Conservation (phyloP, 2,797 vertebrate genomes). For the Aphelocoma californica region DNA sequence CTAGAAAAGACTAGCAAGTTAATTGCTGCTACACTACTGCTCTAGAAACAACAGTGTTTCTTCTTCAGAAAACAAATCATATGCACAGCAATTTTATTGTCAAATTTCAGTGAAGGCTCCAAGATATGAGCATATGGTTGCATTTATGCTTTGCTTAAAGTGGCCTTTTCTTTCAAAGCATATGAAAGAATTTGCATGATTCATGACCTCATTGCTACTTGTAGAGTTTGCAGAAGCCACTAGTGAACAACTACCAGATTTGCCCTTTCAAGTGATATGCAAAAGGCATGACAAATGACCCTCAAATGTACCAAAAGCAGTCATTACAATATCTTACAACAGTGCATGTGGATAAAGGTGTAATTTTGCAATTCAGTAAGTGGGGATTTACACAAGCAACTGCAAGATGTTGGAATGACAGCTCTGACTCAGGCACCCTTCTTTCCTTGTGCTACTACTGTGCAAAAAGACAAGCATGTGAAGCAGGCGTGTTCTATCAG, state of each 20-base stretch:
- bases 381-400: background rate
- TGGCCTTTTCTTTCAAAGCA: slow-evolving; percentile 28
- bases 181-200: slow-evolving; percentile 34
- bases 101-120: background rate
- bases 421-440: background rate
- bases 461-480: fast-evolving
- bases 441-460: background rate
- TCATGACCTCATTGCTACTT: slow-evolving; percentile 22
- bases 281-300: slow-evolving; percentile 29
- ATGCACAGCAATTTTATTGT: slow-evolving; percentile 5
- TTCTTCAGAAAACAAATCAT: background rate
- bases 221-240: slow-evolving; percentile 39
- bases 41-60: background rate
- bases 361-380: background rate
- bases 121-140: slow-evolving; percentile 50
- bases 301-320: background rate
- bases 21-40: background rate
- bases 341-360: background rate
- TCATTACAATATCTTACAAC: slow-evolving; percentile 15
- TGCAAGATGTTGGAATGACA: background rate
- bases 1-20: background rate
- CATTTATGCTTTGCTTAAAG: slow-evolving; percentile 37
- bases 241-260: slow-evolving; percentile 28
- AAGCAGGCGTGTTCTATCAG: background rate
- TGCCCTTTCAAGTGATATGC: background rate